phyloP scores from a whole-genome alignment of 2,113 vertebrate species.

The Alethe castanea region DNA sequence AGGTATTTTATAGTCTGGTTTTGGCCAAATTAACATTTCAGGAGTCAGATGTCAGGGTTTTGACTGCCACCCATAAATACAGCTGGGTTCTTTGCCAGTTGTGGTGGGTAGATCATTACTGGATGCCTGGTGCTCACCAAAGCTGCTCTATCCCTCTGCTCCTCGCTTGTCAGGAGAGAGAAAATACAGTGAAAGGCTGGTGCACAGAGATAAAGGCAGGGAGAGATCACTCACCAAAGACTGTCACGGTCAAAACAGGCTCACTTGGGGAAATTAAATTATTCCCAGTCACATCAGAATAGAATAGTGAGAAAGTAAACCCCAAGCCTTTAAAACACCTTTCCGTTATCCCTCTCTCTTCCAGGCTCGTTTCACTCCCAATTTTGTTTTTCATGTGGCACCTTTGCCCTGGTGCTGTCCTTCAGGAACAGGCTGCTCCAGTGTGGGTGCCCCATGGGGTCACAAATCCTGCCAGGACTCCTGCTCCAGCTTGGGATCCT shows the following conservation, averaged over 20 bases:
- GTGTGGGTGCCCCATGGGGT: accelerated
- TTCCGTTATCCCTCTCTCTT: background rate
- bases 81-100: background rate
- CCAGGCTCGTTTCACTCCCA: background rate
- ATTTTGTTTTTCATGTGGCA: background rate
- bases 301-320: background rate
- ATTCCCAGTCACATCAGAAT: background rate
- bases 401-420: no score
- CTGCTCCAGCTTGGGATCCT: background rate
- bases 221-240: background rate
- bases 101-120: background rate
- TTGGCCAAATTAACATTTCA: background rate
- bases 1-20: background rate
- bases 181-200: background rate
- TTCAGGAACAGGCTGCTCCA: background rate
- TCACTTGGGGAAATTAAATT: background rate
- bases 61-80: background rate
- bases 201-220: background rate
- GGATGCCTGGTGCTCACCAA: background rate
- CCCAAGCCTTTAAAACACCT: background rate
- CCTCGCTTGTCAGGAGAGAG: background rate
- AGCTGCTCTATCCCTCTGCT: background rate
- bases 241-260: background rate
- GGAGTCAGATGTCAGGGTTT: background rate
- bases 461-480: background rate